phyloP scores from a whole-genome alignment of 2,888 invertebrate species.

The Noctua janthe region DNA sequence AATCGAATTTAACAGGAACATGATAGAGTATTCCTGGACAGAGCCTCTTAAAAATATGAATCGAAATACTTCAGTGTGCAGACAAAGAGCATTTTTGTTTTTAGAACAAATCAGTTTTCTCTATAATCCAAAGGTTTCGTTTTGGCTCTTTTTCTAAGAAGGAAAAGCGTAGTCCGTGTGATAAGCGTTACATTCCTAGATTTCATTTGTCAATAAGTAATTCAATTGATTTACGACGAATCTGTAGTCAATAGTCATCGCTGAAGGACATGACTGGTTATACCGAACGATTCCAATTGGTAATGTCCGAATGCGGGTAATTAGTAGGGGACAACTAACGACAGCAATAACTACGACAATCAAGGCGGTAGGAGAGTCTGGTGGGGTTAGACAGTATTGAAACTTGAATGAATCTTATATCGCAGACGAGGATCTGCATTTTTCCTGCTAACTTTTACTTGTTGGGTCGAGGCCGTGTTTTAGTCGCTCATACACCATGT shows the following conservation, averaged over 20 bases:
- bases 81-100: not conserved
- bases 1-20: not conserved
- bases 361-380: not conserved
- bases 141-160: not conserved
- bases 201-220: conserved; percentile 23
- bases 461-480: not conserved
- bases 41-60: not conserved
- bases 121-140: not conserved
- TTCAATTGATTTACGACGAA: conserved; percentile 31
- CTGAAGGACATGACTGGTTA: conserved; percentile 13
- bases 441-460: too few relatives aligned
- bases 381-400: not conserved
- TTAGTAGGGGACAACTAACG: conserved; percentile 6
- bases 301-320: conserved; percentile 50
- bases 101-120: not conserved
- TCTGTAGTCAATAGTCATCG: conserved; percentile 9
- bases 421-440: not conserved
- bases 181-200: not conserved
- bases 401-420: not conserved
- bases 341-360: conserved; percentile 3
- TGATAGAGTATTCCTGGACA: not conserved
- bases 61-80: not conserved
- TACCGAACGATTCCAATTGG: conserved; percentile 27
- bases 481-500: not conserved
- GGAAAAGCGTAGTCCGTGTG: not conserved